Percentiles rank a stretch among this genome's conserved stretches.
These are phyloP conservation scores for Thysanoteuthis rhombus DNA, from an alignment of 2,888 invertebrate genomes.

Conservation along the genomic window DNA sequence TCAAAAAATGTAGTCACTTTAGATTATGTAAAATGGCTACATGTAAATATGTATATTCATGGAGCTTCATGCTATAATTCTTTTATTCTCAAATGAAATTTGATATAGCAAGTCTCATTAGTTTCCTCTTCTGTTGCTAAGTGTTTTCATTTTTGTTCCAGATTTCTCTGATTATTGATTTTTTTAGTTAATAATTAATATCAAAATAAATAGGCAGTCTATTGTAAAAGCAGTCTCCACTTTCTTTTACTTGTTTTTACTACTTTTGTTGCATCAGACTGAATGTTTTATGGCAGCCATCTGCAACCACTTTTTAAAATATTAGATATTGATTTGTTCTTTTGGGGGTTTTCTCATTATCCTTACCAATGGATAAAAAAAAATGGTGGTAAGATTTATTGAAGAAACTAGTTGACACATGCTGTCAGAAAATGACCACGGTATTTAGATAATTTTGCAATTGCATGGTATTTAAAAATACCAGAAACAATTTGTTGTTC, in stretches of 20 bases:
- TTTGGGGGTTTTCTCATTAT: neutral
- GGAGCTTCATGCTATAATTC: neutral
- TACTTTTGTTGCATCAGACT: neutral
- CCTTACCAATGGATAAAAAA: neutral
- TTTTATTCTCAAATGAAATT: neutral
- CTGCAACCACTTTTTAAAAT: neutral
- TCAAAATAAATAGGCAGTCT: neutral
- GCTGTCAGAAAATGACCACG: no score
- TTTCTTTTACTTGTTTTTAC: neutral
- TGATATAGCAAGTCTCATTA: neutral
- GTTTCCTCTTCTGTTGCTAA: neutral
- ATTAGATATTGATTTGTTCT: neutral
- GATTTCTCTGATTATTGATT: neutral
- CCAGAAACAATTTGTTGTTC: no score
- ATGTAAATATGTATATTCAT: neutral
- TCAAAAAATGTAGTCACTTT: neutral
- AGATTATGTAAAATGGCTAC: neutral
- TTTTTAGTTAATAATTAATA: neutral
- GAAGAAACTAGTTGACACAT: neutral
- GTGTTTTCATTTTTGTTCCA: neutral
- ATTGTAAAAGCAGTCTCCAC: neutral
- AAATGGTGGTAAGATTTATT: neutral
- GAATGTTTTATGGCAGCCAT: neutral
- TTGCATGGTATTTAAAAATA: no score
- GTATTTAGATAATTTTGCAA: no score